These are phyloP conservation scores for Astreopora myriophthalma DNA, from an alignment of 64 coral and sea anemone species.

Conservation along the genomic window DNA sequence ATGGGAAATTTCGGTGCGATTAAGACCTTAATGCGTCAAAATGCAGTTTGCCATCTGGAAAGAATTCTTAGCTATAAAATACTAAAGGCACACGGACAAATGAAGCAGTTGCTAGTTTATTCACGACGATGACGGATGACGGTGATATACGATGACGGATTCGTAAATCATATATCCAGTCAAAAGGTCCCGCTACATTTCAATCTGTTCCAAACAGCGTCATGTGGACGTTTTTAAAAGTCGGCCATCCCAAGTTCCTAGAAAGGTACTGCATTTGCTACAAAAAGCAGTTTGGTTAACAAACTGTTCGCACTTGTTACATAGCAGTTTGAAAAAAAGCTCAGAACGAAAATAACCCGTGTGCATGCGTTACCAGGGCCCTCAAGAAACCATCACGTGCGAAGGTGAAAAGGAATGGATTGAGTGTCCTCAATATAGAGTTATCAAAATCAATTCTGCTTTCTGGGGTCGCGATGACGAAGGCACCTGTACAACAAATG, in stretches of 20 bases:
- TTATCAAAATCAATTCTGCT: slow-evolving; percentile 87
- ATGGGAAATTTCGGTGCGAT: not conserved
- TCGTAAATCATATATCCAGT: no score
- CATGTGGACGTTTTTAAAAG: not conserved
- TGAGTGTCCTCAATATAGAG: slow-evolving; percentile 85
- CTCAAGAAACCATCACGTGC: slow-evolving; percentile 79
- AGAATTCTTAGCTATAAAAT: not conserved
- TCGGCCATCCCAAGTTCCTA: no score
- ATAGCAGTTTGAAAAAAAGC: not conserved
- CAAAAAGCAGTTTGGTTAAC: no score
- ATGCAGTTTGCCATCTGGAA: not conserved
- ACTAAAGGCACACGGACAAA: no score
- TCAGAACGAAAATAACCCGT: not conserved
- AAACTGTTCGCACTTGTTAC: no score
- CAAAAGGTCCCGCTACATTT: no score
- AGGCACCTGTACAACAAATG: slow-evolving; percentile 79
- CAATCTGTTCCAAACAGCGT: not conserved
- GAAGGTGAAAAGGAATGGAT: slow-evolving; percentile 98
- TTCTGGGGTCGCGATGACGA: slow-evolving; percentile 99
- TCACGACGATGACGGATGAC: no score
- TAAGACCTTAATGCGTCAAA: not conserved
- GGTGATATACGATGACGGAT: no score
- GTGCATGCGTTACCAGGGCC: slow-evolving; percentile 18
- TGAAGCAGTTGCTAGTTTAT: no score
- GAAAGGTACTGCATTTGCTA: no score